Evolutionary conservation across 2,888 invertebrate species (phyloP).

Genomic region (Eremobia ochroleuca): DNA sequence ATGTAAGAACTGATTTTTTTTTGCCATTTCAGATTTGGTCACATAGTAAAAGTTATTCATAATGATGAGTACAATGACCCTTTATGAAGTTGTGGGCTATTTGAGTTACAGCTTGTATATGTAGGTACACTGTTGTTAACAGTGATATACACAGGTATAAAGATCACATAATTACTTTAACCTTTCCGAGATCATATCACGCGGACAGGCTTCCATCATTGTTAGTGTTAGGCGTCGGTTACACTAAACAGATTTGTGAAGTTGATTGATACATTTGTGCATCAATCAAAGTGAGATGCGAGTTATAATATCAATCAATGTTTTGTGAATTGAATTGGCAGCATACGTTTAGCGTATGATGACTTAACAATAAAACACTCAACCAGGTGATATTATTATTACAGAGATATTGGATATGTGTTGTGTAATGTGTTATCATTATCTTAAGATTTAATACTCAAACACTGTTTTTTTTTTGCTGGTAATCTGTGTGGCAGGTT

Average conservation of each 20-base stretch:
- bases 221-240: slow-evolving; percentile 37
- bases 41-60: no score
- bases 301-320: slow-evolving; percentile 34
- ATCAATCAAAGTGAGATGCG: slow-evolving; percentile 41
- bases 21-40: no score
- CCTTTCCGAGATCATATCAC: slow-evolving; percentile 65
- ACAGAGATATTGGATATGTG: neutral
- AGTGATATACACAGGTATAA: slow-evolving; percentile 39
- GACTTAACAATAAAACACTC: neutral
- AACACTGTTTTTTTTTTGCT: no score
- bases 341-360: neutral
- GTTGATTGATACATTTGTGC: slow-evolving; percentile 49
- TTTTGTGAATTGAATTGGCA: slow-evolving; percentile 2
- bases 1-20: no score
- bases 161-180: slow-evolving; percentile 67
- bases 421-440: no score
- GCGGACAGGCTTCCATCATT: slow-evolving; percentile 51
- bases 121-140: slow-evolving; percentile 7
- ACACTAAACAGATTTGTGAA: slow-evolving; percentile 42
- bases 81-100: no score
- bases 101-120: no score
- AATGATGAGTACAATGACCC: no score
- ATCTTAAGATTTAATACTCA: no score
- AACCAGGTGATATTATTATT: neutral
- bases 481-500: no score